Evolutionary conservation across 1,140 invertebrate species (phyloP), one percentile per base, ranked within the genome.

Genomic region (Bombus pascuorum): DNA sequence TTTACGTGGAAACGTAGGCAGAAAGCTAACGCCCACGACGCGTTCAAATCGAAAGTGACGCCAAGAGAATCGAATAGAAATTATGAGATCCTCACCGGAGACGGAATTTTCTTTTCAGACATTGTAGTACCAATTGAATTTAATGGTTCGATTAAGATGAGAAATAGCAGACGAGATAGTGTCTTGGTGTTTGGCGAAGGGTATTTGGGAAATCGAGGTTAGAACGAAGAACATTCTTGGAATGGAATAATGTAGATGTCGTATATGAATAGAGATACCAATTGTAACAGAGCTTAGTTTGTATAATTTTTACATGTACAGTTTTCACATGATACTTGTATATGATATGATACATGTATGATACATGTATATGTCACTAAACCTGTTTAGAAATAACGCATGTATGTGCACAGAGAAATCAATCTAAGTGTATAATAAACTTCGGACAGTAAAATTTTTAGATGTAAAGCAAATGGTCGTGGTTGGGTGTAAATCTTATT

Each of bases 81-180:
- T 74, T 74, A 74, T 25, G 42, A 74, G 42, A 47, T 47, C 15
- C 25, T 2, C 28, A 28, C 59, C 28, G 34, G 68, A 71, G 70
- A 34, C 22, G 34, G 70, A 71, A 9, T 34, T 66, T 66, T 34
- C 32, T 34, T 9, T 34, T 8, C n/a, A 32, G 13, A 6, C 59
- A 62, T 62, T n/a, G n/a, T 66, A 34, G n/a, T 15, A 66, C 15
- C n/a, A 15, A 74, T 47, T 53, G 73, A 47, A 74, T 53, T 74
- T 47, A 76, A 59, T 22, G 53, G 34, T 59, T 76, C 74, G 47
- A 76, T 76, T 37, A 37, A 76, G 34, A 76, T 15, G 34, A 28
- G 10, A 34, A 34, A 57, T 37, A 34, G 22, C 22, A 37, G 15
- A 28, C 6, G 13, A 34, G 25, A 57, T 34, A 5, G 25, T 28